Evolutionary conservation across 2,113 vertebrate genomes (phyloP).

Genomic region (Dicrurus megarhynchus): DNA sequence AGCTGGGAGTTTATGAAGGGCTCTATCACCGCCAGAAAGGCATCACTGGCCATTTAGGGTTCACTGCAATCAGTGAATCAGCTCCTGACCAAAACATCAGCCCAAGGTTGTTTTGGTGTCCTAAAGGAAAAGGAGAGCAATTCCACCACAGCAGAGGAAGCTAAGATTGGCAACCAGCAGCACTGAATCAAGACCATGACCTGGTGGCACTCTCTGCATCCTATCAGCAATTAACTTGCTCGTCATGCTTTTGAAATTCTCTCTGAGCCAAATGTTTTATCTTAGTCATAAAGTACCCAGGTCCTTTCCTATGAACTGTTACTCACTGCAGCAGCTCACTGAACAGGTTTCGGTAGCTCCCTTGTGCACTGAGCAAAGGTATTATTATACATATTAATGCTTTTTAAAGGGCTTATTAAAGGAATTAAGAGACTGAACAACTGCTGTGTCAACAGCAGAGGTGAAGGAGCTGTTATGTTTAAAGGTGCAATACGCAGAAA

Average conservation of each 20-base stretch:
- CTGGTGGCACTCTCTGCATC: not conserved
- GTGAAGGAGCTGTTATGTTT: not conserved
- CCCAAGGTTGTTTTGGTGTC: not conserved
- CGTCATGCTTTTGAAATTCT: not conserved
- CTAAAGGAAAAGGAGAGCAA: not conserved
- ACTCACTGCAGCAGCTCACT: not conserved
- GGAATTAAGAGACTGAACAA: not conserved
- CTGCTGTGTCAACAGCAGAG: not conserved
- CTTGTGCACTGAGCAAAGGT: not conserved
- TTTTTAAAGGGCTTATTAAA: not conserved
- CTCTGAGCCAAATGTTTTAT: not conserved
- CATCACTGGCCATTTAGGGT: not conserved
- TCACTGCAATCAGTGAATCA: not conserved
- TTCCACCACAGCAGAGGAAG: not conserved
- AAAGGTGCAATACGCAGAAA: not conserved
- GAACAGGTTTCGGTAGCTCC: not conserved
- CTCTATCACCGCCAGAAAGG: rapidly evolving
- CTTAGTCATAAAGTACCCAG: not conserved
- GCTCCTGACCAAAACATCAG: not conserved
- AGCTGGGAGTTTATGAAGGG: not conserved
- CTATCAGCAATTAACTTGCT: not conserved
- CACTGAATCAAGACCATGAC: not conserved
- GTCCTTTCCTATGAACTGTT: not conserved
- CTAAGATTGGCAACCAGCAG: not conserved
- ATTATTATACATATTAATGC: not conserved